Base-by-base conservation (phyloP, 2,113 vertebrate species). In the Gallinago undulata region DNA sequence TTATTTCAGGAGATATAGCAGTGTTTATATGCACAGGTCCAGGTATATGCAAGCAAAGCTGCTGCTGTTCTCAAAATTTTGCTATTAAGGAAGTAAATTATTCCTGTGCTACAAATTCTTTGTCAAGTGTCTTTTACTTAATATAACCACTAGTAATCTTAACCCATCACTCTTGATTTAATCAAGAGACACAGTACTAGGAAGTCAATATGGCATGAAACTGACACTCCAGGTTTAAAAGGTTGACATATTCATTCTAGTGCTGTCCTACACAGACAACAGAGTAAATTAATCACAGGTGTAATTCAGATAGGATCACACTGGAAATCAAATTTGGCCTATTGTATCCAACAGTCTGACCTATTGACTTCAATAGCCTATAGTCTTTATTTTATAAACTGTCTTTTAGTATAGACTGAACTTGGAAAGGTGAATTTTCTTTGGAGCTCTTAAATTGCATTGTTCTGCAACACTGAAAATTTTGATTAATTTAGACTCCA, bases 261-360 rank as follows among this genome's bases (percentile, higher is more conserved):
- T 68, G 48, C 17, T 84, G 86, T 64, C 69, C 35, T 84, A 60
- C 39, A 45, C 2, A 90, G 57, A 72, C 48, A 93, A 70, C 41
- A 93, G 19, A 82, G 56, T 75, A 89, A 94, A 94, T 91, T 92
- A 90, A 81, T 95, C 69, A 76, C 57, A n/a, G 10, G 10, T 68
- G 85, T 89, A 92, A 73, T 39, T 90, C 30, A 48, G 39, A 91
- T 51, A 72, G 57, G 22, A 75, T 87, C 56, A 60, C 51, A 31
- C 17, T 51, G 35, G 39, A 60, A 62, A 51, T 35, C 96, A 92
- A 93, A 90, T 81, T 79, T 68, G 43, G 14, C 19, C 50, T 81
- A 43, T 35, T 64, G 19, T 78, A 82, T 87, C 5, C 18, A 88
- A 37, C 25, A 56, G 28, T 45, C 9, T 95, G 77, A 92, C 69